Evolutionary conservation across 2,113 vertebrate genomes (phyloP).

Genomic region (Onychorhynchus coronatus): DNA sequence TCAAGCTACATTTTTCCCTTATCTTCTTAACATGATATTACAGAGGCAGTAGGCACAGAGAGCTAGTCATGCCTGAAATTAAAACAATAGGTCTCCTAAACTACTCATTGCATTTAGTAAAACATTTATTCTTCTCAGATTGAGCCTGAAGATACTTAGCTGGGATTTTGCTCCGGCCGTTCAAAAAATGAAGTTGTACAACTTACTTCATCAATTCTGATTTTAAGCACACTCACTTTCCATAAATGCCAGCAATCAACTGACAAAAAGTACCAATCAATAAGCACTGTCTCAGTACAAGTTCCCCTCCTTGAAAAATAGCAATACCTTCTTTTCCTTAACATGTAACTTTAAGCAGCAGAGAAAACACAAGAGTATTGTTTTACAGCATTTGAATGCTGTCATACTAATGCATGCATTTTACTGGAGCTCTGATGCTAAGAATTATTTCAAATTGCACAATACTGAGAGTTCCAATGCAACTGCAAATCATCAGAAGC

Average conservation of each 20-base stretch:
- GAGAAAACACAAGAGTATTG: not conserved
- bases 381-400: not conserved
- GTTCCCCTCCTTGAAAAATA: not conserved
- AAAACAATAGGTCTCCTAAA: not conserved
- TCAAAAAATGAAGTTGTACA: not conserved
- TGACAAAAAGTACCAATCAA: not conserved
- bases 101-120: not conserved
- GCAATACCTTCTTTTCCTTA: not conserved
- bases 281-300: not conserved
- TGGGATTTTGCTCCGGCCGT: not conserved
- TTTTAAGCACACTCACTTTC: not conserved
- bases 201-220: not conserved
- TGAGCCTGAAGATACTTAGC: not conserved
- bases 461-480: not conserved
- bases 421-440: not conserved
- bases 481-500: not conserved
- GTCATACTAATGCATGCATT: not conserved
- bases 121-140: not conserved
- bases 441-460: not conserved
- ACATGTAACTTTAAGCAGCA: not conserved
- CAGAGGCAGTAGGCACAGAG: not conserved
- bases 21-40: not conserved
- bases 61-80: not conserved
- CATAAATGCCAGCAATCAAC: not conserved
- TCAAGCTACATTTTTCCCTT: not conserved